Percentiles rank a stretch among this genome's conserved stretches.
phyloP scores from a whole-genome alignment of 2,797 vertebrate genomes.

The Neosilurus mollespiculum region DNA sequence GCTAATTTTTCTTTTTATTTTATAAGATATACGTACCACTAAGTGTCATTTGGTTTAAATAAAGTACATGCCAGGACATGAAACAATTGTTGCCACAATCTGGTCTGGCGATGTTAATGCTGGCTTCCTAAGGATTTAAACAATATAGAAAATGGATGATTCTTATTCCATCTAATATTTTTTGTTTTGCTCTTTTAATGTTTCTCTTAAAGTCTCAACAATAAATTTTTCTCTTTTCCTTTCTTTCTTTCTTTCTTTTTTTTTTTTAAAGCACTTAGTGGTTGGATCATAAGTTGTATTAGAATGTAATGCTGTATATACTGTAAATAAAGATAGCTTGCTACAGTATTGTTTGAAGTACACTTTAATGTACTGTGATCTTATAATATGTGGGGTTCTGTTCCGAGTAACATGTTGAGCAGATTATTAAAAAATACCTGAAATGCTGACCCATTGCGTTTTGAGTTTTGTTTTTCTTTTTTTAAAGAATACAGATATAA shows the following conservation, averaged over 20 bases:
- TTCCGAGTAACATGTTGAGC: slow-evolving; percentile 82
- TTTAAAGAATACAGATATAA: not conserved
- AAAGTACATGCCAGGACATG: slow-evolving; percentile 8
- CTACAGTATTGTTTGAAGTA: slow-evolving; percentile 80
- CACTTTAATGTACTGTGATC: slow-evolving; percentile 81
- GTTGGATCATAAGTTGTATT: slow-evolving; percentile 67
- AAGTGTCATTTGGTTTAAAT: slow-evolving; percentile 22
- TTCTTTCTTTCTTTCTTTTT: not conserved
- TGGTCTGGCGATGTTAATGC: not conserved
- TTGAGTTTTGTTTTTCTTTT: slow-evolving; percentile 12
- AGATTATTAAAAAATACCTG: slow-evolving; percentile 69
- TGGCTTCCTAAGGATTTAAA: not conserved
- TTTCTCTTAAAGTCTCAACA: slow-evolving; percentile 37
- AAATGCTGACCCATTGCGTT: slow-evolving; percentile 39
- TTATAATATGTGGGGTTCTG: slow-evolving; percentile 79
- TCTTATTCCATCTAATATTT: not conserved
- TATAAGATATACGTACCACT: slow-evolving; percentile 19
- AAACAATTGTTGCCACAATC: slow-evolving; percentile 4
- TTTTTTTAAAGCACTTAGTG: slow-evolving; percentile 63
- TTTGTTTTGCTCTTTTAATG: not conserved
- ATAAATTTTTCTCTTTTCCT: slow-evolving; percentile 5
- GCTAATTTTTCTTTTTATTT: slow-evolving; percentile 16
- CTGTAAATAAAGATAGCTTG: slow-evolving; percentile 80
- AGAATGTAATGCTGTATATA: slow-evolving; percentile 85
- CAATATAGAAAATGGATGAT: not conserved